A percentile compares a stretch with the other conserved stretches of the same genome.
Conservation (phyloP, 2,797 vertebrate species). For the Threskiornis aethiopicus region DNA sequence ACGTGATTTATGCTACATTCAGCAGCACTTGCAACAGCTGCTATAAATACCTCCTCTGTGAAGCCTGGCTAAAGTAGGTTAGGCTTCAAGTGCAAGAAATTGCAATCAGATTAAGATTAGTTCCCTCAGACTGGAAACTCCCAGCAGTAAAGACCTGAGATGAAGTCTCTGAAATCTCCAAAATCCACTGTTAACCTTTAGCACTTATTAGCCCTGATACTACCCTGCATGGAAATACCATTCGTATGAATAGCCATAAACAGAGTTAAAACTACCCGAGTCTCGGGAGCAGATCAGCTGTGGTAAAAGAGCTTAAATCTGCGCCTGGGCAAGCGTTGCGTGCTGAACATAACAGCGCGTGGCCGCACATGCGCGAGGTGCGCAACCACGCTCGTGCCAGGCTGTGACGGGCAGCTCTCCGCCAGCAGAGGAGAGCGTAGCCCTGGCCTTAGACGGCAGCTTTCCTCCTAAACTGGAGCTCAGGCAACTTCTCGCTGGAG, state of each 20-base stretch:
- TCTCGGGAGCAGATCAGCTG: not conserved
- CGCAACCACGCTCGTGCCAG: not conserved
- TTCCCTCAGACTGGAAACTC: not conserved
- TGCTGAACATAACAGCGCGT: rapidly evolving
- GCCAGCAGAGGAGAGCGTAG: not conserved
- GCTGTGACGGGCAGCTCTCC: not conserved
- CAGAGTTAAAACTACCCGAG: not conserved
- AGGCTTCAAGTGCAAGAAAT: not conserved
- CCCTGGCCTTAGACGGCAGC: not conserved
- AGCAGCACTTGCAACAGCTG: not conserved
- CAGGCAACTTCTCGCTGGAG: not conserved
- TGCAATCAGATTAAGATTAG: not conserved
- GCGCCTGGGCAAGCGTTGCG: rapidly evolving
- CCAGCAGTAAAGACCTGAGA: not conserved
- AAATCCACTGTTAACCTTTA: not conserved
- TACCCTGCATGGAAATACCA: not conserved
- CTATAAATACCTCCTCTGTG: not conserved
- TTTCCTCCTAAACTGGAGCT: not conserved
- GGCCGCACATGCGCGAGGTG: rapidly evolving
- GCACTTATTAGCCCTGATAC: not conserved
- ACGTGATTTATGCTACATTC: not conserved
- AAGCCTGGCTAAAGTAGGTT: not conserved
- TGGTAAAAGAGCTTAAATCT: not conserved
- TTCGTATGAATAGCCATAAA: not conserved
- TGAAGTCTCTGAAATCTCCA: not conserved